Evolutionary conservation across 2,888 invertebrate genomes (phyloP).

Genomic region (Caenorhabditis sulstoni): DNA sequence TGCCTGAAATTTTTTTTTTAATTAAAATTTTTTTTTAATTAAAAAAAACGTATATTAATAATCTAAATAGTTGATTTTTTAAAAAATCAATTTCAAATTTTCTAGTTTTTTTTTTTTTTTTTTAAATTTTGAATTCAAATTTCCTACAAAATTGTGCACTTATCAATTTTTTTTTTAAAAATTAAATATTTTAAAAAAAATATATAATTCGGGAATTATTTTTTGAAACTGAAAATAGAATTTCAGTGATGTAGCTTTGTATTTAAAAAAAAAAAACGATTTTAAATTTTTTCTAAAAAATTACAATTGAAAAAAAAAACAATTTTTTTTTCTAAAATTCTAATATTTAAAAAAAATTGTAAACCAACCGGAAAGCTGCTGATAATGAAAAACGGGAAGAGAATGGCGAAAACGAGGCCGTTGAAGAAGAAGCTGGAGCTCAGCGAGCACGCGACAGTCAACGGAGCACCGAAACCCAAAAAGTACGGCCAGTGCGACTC

Average conservation of each 20-base stretch:
- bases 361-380: background rate
- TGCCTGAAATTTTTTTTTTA: no score
- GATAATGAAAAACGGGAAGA: background rate
- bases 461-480: background rate
- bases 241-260: no score
- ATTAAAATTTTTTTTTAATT: no score
- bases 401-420: background rate
- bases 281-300: no score
- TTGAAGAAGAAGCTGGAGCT: background rate
- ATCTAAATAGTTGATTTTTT: no score
- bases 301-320: background rate
- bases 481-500: conserved; percentile 2
- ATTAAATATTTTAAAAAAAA: background rate
- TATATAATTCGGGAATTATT: background rate
- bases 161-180: background rate
- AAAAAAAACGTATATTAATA: no score
- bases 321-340: conserved; percentile 1
- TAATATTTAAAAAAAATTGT: no score
- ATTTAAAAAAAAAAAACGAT: no score
- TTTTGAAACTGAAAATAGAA: background rate
- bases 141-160: background rate
- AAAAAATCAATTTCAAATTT: no score
- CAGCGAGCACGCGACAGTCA: background rate
- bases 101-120: background rate
- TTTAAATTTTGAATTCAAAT: background rate